Conservation (phyloP, 2,113 vertebrate genomes). For the Thunnus thynnus region DNA sequence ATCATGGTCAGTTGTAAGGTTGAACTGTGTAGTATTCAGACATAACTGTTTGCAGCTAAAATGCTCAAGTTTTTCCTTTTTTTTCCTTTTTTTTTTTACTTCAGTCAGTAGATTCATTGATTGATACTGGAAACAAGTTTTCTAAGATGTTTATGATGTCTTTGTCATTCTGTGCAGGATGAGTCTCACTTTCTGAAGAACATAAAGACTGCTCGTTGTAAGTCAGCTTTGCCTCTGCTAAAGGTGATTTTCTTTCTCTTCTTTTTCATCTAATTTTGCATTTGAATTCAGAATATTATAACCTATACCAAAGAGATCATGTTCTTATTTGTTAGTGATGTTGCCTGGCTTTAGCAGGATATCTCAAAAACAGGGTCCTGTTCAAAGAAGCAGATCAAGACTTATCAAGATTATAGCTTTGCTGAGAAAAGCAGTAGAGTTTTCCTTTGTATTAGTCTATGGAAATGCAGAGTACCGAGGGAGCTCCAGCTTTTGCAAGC, state of each 20-base stretch:
- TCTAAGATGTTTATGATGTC: no score
- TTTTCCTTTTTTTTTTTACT: background rate
- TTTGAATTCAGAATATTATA: background rate
- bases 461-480: conserved; percentile 3
- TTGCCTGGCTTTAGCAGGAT: background rate
- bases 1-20: conserved; percentile 89
- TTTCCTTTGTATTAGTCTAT: background rate
- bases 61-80: background rate
- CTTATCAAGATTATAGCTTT: background rate
- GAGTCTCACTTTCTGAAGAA: conserved; percentile 99
- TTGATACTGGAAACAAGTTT: background rate
- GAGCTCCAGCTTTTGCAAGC: background rate
- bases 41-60: background rate
- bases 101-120: background rate
- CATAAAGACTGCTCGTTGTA: conserved; percentile 93
- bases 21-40: background rate
- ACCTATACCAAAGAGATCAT: background rate
- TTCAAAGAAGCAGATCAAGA: background rate
- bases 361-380: background rate
- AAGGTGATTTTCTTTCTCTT: conserved; percentile 84
- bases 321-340: background rate
- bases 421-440: background rate
- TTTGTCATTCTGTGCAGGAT: conserved; percentile 86
- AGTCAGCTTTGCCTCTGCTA: conserved; percentile 91
- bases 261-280: background rate